Evolutionary conservation across 2,797 vertebrate genomes (phyloP).

Genomic region (Enteromius trimaculatus): DNA sequence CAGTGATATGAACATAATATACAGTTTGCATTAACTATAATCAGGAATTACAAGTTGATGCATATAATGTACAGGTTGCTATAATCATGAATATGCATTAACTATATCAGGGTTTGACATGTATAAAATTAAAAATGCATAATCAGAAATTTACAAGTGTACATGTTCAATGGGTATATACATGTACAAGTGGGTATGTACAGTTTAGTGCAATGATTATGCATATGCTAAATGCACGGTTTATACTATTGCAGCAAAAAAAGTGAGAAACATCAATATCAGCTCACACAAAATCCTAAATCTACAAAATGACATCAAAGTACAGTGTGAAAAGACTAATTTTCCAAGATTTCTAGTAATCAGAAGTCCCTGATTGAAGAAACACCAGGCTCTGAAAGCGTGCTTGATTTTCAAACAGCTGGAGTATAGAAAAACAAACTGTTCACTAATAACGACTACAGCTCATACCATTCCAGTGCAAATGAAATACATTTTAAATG

Average conservation of each 20-base stretch:
- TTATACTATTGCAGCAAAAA: not conserved
- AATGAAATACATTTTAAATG: not conserved
- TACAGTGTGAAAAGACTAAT: not conserved
- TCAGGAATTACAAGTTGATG: no score
- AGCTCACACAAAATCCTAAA: not conserved
- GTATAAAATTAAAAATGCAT: no score
- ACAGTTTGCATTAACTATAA: no score
- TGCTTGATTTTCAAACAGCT: not conserved
- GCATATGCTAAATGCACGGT: not conserved
- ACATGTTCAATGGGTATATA: no score
- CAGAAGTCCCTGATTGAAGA: not conserved
- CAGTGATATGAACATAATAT: no score
- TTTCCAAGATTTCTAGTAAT: constrained; percentile 1
- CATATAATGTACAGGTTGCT: no score
- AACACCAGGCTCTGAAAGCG: not conserved
- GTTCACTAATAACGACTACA: not conserved
- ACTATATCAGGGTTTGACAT: no score
- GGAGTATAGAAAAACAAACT: not conserved
- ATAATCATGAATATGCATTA: no score
- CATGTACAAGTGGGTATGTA: no score
- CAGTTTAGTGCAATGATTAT: no score
- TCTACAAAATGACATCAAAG: not conserved
- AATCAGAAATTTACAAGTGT: no score
- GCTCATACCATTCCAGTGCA: not conserved
- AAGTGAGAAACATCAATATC: not conserved